A percentile compares a stretch with the other conserved stretches of the same genome.
Conservation (phyloP, 2,888 invertebrate species). For the Hemaris fuciformis region DNA sequence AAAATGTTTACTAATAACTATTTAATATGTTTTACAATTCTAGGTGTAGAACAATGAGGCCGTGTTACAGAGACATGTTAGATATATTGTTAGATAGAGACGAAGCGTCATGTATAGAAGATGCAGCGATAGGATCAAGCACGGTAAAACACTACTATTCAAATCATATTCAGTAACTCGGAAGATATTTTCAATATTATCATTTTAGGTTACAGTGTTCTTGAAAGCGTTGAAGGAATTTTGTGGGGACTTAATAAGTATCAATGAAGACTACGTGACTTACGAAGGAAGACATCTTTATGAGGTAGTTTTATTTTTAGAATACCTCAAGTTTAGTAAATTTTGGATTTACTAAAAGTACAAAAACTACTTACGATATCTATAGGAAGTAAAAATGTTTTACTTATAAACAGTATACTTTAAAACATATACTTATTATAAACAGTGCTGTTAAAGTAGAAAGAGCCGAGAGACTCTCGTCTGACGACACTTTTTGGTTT, state of each 20-base stretch:
- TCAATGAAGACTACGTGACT: slow-evolving; percentile 36
- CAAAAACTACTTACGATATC: too few relatives aligned
- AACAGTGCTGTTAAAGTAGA: too few relatives aligned
- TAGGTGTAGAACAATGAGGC: slow-evolving; percentile 54
- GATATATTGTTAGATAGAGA: slow-evolving; percentile 41
- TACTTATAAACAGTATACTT: too few relatives aligned
- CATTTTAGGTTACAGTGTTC: slow-evolving; percentile 57
- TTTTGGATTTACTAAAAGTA: too few relatives aligned
- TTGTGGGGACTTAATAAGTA: slow-evolving; percentile 42
- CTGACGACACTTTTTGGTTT: too few relatives aligned
- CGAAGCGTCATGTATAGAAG: slow-evolving; percentile 59
- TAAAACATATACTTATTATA: too few relatives aligned
- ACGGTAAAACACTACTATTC: slow-evolving; percentile 44
- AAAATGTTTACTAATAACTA: too few relatives aligned
- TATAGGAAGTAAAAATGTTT: too few relatives aligned
- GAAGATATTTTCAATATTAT: neutral
- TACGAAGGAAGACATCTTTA: slow-evolving; percentile 56
- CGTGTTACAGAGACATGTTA: slow-evolving; percentile 58
- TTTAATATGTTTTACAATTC: too few relatives aligned
- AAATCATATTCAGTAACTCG: neutral
- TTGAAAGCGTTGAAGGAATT: slow-evolving; percentile 54
- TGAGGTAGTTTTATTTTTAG: slow-evolving; percentile 60
- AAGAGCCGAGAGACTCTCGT: too few relatives aligned
- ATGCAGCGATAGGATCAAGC: slow-evolving; percentile 55
- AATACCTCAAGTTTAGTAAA: too few relatives aligned